Conservation (phyloP, 1,140 invertebrate genomes). For the Drosophila biarmipes region DNA sequence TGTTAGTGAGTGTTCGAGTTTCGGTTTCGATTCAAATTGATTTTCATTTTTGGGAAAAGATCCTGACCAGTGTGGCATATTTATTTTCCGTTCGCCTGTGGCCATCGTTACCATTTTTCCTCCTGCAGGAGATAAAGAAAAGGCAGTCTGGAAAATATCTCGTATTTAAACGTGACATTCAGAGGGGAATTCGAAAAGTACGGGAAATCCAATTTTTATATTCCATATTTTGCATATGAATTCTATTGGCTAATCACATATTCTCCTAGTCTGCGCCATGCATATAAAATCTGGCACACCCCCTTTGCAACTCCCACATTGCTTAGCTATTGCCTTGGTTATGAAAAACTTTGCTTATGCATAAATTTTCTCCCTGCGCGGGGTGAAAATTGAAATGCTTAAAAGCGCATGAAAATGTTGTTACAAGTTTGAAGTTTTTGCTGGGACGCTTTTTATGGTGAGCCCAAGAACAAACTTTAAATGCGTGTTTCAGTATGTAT, state of each 20-base stretch:
- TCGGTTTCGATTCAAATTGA: constrained; percentile 54
- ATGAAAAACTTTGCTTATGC: constrained; percentile 74
- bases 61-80: constrained; percentile 17
- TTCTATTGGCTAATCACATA: constrained; percentile 18
- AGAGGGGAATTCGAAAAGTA: background rate
- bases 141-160: constrained; percentile 4
- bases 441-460: constrained; percentile 39
- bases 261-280: background rate
- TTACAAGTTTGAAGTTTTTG: constrained; percentile 74
- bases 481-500: constrained; percentile 20
- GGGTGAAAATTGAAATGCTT: constrained; percentile 72
- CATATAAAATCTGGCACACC: constrained; percentile 2
- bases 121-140: background rate
- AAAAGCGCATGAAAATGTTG: constrained; percentile 80
- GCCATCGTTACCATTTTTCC: background rate
- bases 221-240: background rate
- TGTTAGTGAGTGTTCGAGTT: background rate
- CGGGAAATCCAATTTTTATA: no score
- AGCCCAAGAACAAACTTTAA: constrained; percentile 45
- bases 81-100: constrained; percentile 20
- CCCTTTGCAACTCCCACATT: background rate
- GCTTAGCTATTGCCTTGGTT: constrained; percentile 39
- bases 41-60: constrained; percentile 25
- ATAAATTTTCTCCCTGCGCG: constrained; percentile 64
- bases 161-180: constrained; percentile 30